phyloP scores from a whole-genome alignment of 2,888 invertebrate species.

The Tipula lateralis region DNA sequence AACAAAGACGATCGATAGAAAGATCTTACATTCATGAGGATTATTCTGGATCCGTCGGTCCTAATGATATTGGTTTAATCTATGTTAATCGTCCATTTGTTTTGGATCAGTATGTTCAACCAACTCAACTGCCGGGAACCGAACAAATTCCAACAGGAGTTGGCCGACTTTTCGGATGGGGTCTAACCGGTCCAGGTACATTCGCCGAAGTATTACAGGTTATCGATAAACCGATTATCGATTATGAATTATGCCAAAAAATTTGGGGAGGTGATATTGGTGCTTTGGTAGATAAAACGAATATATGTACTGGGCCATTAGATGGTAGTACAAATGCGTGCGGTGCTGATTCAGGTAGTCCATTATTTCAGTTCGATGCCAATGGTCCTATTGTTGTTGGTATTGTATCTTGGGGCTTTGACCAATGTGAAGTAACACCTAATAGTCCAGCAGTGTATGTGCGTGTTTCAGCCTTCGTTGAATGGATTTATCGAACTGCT shows the following conservation, averaged over 20 bases:
- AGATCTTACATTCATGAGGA: constrained; percentile 39
- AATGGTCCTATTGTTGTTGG: constrained; percentile 42
- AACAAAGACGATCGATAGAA: neutral
- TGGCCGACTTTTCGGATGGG: constrained; percentile 49
- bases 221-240: neutral
- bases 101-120: constrained; percentile 42
- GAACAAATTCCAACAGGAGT: constrained; percentile 41
- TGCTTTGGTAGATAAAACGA: constrained; percentile 39
- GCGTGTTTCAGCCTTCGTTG: constrained; percentile 39
- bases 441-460: constrained; percentile 49
- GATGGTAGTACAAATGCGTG: constrained; percentile 50
- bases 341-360: constrained; percentile 47
- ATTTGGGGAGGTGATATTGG: constrained; percentile 32
- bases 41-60: constrained; percentile 45
- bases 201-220: neutral
- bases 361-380: constrained; percentile 40
- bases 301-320: constrained; percentile 50
- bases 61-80: constrained; percentile 55
- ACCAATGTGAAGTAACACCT: constrained; percentile 43
- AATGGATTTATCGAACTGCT: neutral
- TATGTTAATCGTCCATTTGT: constrained; percentile 40
- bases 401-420: constrained; percentile 52
- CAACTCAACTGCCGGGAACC: constrained; percentile 44
- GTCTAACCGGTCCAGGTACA: constrained; percentile 37
- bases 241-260: neutral